Base-by-base conservation (phyloP, 2,888 invertebrate genomes). In the Crepidodera aurea region DNA sequence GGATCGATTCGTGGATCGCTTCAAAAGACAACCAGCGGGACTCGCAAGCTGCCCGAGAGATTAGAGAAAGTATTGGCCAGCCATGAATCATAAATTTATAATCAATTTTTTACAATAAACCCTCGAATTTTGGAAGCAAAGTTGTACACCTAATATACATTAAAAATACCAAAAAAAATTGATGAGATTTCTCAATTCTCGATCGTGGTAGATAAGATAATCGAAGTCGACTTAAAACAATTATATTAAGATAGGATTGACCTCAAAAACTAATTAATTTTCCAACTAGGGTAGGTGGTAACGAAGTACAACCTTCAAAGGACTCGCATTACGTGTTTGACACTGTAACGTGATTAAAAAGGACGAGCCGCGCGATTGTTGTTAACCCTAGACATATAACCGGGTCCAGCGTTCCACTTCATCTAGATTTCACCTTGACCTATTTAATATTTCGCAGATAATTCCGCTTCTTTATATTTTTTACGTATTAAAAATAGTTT, bases 251-350 rank as follows among this genome's bases (percentile, higher is more conserved):
- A 37, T n/a, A 37, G 37, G 37, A 2, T 37, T 37, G 40, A 1
- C 18, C 40, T 27, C 40, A 53, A 53, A 51, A 53, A 53, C 53
- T 27, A 53, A 53, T 53, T 53, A 53, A 53, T 53, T 37, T 53
- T 53, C 53, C 27, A 39, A 53, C 53, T 40, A 27, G 40, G 27
- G 37, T 53, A 37, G 16, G 7, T 53, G 15, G 39, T 53, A 53
- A 53, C 16, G 25, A 40, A 25, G n/a, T 40, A 25, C 40, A 29
- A 27, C 53, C 53, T 18, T 39, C 40, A 15, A 13, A 27, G 6
- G 40, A 15, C 15, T 53, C 40, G 16, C n/a, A 27, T 40, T 40
- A 22, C 37, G 2, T 10, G 37, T 37, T 37, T 37, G 37, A 13
- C 13, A 13, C 4, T 37, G 13, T 37, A 37, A 37, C 13, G 13